phyloP scores from a whole-genome alignment of 2,113 vertebrate genomes.

The Dolichallabes microphthalmus region DNA sequence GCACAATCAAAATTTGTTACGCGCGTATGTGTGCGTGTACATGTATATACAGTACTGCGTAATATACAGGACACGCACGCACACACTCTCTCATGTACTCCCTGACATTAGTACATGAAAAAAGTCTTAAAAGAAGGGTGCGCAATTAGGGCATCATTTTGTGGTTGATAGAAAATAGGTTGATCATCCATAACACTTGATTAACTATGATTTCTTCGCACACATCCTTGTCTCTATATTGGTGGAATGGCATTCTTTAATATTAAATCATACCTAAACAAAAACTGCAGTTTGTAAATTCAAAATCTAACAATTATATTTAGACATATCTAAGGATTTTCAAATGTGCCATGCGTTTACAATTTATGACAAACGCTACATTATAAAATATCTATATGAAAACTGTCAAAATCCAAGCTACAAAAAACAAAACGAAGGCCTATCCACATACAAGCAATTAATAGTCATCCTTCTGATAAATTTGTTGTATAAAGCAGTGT shows the following conservation, averaged over 20 bases:
- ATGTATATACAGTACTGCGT: too few relatives aligned
- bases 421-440: neutral
- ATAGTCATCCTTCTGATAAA: conserved; percentile 58
- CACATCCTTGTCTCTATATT: neutral
- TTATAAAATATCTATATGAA: neutral
- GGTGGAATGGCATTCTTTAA: neutral
- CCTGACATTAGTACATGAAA: neutral
- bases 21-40: too few relatives aligned
- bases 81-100: neutral
- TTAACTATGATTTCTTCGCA: neutral
- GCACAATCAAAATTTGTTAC: too few relatives aligned
- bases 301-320: neutral
- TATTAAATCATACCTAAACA: neutral
- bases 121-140: neutral
- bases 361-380: too few relatives aligned
- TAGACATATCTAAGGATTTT: neutral
- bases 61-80: too few relatives aligned
- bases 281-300: neutral
- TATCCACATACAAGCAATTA: conserved; percentile 19
- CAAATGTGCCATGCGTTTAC: neutral
- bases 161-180: neutral
- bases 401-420: neutral
- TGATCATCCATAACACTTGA: neutral
- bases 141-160: neutral
- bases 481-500: conserved; percentile 52